phyloP scores from a whole-genome alignment of 2,797 vertebrate species.

The Chloroceryle amazona region DNA sequence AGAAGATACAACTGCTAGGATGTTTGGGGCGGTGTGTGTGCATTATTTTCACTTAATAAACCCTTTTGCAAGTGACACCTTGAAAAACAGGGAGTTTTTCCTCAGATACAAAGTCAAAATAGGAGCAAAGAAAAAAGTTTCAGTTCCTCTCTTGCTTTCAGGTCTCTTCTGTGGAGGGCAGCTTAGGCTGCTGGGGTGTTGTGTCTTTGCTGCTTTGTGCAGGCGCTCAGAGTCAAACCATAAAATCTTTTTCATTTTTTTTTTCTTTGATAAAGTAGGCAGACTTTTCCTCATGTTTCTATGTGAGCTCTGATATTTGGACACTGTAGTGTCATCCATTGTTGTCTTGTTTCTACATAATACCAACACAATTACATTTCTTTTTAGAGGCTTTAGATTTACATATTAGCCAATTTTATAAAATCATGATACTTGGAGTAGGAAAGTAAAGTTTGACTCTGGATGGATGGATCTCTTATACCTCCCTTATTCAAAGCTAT shows the following conservation, averaged over 20 bases:
- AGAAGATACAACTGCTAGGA: background rate
- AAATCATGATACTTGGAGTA: background rate
- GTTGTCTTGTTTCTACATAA: background rate
- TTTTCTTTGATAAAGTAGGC: background rate
- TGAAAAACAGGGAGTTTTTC: background rate
- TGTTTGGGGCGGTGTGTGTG: accelerated
- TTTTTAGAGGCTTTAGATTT: background rate
- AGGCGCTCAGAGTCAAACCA: background rate
- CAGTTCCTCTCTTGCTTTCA: background rate
- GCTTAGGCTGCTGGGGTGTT: too few species aligned
- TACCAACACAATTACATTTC: background rate
- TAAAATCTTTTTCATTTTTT: accelerated
- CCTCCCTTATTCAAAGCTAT: background rate
- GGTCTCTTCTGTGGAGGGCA: background rate
- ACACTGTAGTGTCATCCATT: background rate
- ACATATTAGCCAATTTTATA: background rate
- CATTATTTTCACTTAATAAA: background rate
- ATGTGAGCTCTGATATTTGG: background rate
- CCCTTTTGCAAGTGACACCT: background rate
- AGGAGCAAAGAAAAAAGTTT: background rate
- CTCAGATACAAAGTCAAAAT: background rate
- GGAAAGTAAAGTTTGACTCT: background rate
- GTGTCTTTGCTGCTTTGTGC: background rate
- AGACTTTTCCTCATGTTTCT: background rate
- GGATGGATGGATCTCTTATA: background rate